Base-by-base conservation (phyloP, 2,113 vertebrate genomes). In the Laticauda colubrina region DNA sequence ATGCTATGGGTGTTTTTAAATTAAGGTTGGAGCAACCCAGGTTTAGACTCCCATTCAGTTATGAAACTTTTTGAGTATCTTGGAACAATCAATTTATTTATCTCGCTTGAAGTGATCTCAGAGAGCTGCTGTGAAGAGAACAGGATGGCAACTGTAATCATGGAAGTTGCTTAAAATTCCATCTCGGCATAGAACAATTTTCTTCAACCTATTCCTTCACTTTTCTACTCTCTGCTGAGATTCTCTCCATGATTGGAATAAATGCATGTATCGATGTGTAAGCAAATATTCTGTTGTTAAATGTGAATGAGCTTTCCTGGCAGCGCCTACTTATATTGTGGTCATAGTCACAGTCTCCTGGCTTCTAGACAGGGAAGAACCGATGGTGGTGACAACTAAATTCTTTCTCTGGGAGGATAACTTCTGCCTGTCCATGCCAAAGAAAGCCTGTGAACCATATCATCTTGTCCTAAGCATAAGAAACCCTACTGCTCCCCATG, bases 401-500 rank as follows among this genome's bases (percentile, higher is more conserved):
- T 85, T 89, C 23, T n/a, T 75, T 64, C 4, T 7, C 56, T 61
- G 87, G 75, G n/a, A 51, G 9, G 51, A 20, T 34, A 85, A 29
- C 23, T 3, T 8, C 24, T n/a, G 55, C 54, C n/a, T 54, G n/a
- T 9, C 3, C 10, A 48, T 45, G 59, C 34, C 1, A 5, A 91
- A 92, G 64, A 2, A 24, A 26, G 88, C 51, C 1, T 93, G 75
- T 34, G 1, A 39, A 39, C 89, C 23, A 9, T 69, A 14, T 90
- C 93, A 57, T 51, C 61, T 53, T 93, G 2, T 94, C 94, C 90
- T 12, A 59, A 34, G 90, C 87, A 90, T 86, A 8, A 1, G 90
- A 85, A 45, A 1, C 53, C 0, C 90, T 26, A 23, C 4, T 61
- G 23, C 59, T 85, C 87, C 89, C 96, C 96, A 93, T 94, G 95